Conservation (phyloP, 2,888 invertebrate species). For the Leptura quadrifasciata region DNA sequence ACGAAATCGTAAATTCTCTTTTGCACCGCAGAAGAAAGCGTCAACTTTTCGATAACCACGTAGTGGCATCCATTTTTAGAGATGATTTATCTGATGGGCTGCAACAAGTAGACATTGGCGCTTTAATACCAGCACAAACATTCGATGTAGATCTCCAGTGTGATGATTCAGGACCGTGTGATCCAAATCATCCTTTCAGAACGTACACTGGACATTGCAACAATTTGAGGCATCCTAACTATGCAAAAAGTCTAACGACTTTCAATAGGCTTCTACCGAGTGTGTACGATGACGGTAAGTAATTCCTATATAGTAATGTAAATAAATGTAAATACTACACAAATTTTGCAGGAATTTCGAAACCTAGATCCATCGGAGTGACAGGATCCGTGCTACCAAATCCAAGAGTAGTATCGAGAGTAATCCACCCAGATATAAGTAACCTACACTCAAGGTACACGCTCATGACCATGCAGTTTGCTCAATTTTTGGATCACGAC, state of each 20-base stretch:
- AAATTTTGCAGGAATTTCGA: slow-evolving; percentile 80
- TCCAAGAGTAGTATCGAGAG: slow-evolving; percentile 89
- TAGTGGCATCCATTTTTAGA: slow-evolving; percentile 76
- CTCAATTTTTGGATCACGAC: slow-evolving; percentile 96
- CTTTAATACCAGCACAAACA: slow-evolving; percentile 80
- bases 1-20: slow-evolving; percentile 86
- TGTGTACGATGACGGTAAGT: slow-evolving; percentile 89
- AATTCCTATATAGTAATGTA: slow-evolving; percentile 22
- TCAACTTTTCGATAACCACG: slow-evolving; percentile 82
- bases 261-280: slow-evolving; percentile 90
- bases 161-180: slow-evolving; percentile 83
- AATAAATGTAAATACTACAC: neutral
- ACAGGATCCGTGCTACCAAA: slow-evolving; percentile 89
- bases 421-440: slow-evolving; percentile 93
- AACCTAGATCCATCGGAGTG: slow-evolving; percentile 84
- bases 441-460: slow-evolving; percentile 92
- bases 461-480: slow-evolving; percentile 95
- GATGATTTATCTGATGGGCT: slow-evolving; percentile 86
- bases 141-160: slow-evolving; percentile 82
- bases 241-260: slow-evolving; percentile 89
- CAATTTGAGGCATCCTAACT: slow-evolving; percentile 87
- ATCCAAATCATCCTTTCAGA: slow-evolving; percentile 82
- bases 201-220: slow-evolving; percentile 91
- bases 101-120: slow-evolving; percentile 86
- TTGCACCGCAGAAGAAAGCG: slow-evolving; percentile 79